Base-by-base conservation (phyloP, 1,140 invertebrate species). In the Wasmannia auropunctata region DNA sequence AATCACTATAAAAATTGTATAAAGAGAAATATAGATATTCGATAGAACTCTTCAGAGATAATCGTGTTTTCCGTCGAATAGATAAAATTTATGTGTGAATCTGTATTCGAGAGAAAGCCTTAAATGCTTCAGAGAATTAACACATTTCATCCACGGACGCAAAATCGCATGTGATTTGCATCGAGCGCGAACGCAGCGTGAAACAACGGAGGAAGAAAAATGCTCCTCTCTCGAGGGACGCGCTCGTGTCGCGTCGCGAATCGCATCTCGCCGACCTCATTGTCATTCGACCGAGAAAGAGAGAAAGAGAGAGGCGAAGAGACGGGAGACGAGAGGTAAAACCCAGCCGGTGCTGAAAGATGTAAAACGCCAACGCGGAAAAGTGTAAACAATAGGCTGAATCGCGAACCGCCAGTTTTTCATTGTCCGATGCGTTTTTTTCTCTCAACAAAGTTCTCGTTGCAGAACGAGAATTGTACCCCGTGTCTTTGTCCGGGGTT, bases 371-470 rank as follows among this genome's bases (percentile, higher is more conserved):
- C 69, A 72, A 46, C 62, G 46, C 40, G 58, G 28, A 72, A 81
- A 88, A 89, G 49, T 60, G 60, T 31, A 76, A 88, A 88, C 87
- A 88, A 88, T 88, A 67, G 87, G 28, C 25, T 58, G 80, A 74
- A 77, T 88, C 81, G 80, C 63, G 46, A 58, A 49, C 22, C 28
- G 40, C 25, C 19, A 16, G 58, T 58, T 62, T 62, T 54, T 11
- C 72, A 60, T 54, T 51, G 79, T 85, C 46, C 54, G 28, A 74
- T 76, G 74, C 16, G 63, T 84, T 79, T 84, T 86, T 49, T 31
- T 40, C 60, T 40, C 60, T 28, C 51, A 28, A 46, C 31, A 79
- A 79, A 65, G 31, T 65, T 65, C 22, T 79, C 5, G 10, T 43
- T 65, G 40, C 43, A 16, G n/a, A 46, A 79, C 2, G 14, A 10